Percentiles rank a stretch among this genome's conserved stretches.
Conservation (phyloP, 2,797 vertebrate species). For the Clarias fuscus region DNA sequence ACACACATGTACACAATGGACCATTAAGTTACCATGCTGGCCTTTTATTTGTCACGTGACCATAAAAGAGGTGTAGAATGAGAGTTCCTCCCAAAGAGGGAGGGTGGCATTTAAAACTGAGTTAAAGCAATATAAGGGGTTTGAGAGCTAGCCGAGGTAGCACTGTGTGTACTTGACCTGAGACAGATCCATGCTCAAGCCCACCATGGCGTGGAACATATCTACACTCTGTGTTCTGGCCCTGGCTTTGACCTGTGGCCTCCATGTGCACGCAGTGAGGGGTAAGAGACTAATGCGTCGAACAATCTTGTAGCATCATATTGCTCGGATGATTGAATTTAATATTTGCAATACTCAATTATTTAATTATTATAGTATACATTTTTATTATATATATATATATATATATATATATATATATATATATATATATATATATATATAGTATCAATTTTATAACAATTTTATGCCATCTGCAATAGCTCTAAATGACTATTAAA, state of each 20-base stretch:
- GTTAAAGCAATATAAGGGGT: constrained; percentile 65
- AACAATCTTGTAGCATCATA: neutral
- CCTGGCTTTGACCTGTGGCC: constrained; percentile 50
- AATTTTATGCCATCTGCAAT: neutral
- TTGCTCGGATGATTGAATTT: too few relatives aligned
- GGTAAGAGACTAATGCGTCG: constrained; percentile 33
- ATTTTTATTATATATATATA: too few relatives aligned
- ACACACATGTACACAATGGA: constrained; percentile 8
- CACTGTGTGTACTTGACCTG: constrained; percentile 38
- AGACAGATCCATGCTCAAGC: constrained; percentile 38
- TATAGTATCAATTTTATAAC: neutral
- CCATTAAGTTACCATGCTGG: constrained; percentile 26
- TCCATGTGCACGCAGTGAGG: constrained; percentile 19
- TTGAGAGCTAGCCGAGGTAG: neutral
- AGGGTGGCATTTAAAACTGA: constrained; percentile 18
- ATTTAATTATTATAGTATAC: too few relatives aligned
- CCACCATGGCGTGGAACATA: constrained; percentile 64
- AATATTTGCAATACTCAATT: too few relatives aligned
- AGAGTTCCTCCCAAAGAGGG: constrained; percentile 37
- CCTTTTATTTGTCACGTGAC: constrained; percentile 41
- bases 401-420: too few relatives aligned
- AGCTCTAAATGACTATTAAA: neutral
- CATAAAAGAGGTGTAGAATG: constrained; percentile 42
- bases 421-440: too few relatives aligned
- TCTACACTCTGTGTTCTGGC: constrained; percentile 62